These are phyloP conservation scores for Ditula angustiorana DNA, from an alignment of 2,888 invertebrate species.

Conservation along the genomic window DNA sequence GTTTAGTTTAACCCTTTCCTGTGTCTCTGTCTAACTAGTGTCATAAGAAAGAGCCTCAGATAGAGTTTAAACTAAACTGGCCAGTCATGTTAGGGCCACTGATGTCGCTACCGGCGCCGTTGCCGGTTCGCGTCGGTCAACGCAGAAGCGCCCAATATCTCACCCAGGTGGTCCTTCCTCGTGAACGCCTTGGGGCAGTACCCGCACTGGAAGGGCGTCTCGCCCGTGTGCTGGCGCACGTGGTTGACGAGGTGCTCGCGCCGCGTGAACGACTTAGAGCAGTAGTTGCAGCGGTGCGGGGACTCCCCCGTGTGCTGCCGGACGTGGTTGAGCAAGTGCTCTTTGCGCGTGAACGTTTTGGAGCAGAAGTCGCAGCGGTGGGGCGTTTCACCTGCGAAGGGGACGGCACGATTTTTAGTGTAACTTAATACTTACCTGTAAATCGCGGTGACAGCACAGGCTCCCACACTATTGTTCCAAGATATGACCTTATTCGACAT, in stretches of 20 bases:
- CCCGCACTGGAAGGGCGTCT: slow-evolving; percentile 92
- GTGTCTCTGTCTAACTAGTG: too few relatives aligned
- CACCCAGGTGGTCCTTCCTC: slow-evolving; percentile 91
- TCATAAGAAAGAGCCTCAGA: too few relatives aligned
- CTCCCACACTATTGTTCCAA: too few relatives aligned
- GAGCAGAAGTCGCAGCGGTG: slow-evolving; percentile 92
- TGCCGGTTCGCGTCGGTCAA: too few relatives aligned
- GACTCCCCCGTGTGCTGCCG: slow-evolving; percentile 93
- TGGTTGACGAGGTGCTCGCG: slow-evolving; percentile 95
- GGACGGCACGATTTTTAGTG: background rate
- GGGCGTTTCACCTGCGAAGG: slow-evolving; percentile 88
- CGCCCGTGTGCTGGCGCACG: slow-evolving; percentile 92
- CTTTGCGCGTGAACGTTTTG: slow-evolving; percentile 91
- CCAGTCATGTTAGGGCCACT: too few relatives aligned
- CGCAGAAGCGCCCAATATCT: background rate
- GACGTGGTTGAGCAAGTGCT: slow-evolving; percentile 91
- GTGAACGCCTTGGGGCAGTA: slow-evolving; percentile 95
- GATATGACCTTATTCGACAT: too few relatives aligned
- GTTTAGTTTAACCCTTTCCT: too few relatives aligned
- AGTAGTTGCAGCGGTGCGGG: slow-evolving; percentile 94
- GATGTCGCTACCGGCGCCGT: too few relatives aligned
- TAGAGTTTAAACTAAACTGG: too few relatives aligned
- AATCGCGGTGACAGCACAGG: too few relatives aligned
- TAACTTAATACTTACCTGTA: too few relatives aligned
- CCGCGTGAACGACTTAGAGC: slow-evolving; percentile 94